Conservation (phyloP, 1,140 invertebrate genomes). For the Probaryconus sp. region DNA sequence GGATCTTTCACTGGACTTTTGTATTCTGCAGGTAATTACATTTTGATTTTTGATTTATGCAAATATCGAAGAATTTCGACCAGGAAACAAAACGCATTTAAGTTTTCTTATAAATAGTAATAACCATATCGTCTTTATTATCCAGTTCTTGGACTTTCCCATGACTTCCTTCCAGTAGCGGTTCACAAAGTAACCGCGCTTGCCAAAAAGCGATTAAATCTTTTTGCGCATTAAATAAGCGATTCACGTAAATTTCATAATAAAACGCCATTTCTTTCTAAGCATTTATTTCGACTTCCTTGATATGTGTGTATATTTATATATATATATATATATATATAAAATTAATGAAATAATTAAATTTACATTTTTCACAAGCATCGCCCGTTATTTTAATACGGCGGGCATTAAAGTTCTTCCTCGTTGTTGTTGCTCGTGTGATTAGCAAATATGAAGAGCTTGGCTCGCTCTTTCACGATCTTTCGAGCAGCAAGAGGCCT, state of each 20-base stretch:
- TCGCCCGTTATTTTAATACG: constrained; percentile 45
- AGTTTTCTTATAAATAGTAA: no score
- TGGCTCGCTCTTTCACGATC: constrained; percentile 47
- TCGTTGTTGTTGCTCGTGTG: constrained; percentile 19
- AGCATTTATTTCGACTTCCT: constrained; percentile 32
- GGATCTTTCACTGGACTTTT: constrained; percentile 92
- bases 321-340: constrained; percentile 33
- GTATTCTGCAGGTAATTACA: constrained; percentile 88
- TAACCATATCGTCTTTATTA: no score
- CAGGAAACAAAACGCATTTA: no score
- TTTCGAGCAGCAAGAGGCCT: constrained; percentile 41
- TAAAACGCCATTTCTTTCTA: constrained; percentile 18
- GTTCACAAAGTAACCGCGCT: constrained; percentile 5
- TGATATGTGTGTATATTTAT: no score
- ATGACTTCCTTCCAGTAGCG: constrained; percentile 34
- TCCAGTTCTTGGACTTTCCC: constrained; percentile 12
- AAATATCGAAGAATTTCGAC: no score
- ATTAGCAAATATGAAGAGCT: constrained; percentile 54
- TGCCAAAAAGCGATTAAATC: constrained; percentile 15
- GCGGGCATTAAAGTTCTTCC: constrained; percentile 31
- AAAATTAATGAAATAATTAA: constrained; percentile 52
- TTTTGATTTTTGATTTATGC: constrained; percentile 1
- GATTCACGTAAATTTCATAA: constrained; percentile 17
- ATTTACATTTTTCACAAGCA: constrained; percentile 52
- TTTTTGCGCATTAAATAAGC: constrained; percentile 12